Evolutionary conservation across 1,140 invertebrate genomes (phyloP).

Genomic region (Drosophila rhopaloa): DNA sequence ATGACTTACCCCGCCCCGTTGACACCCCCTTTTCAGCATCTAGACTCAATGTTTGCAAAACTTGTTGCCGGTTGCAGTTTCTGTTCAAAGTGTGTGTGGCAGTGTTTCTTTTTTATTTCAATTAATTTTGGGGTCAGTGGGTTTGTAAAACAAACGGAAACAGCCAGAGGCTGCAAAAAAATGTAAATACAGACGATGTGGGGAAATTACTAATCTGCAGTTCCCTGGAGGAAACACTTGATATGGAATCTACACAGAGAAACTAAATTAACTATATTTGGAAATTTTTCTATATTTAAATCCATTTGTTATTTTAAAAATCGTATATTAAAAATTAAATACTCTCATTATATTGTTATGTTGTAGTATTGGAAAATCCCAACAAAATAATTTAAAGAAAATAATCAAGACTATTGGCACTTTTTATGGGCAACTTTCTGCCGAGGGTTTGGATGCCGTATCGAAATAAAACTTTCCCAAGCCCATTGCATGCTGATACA

Average conservation of each 20-base stretch:
- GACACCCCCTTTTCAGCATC: background rate
- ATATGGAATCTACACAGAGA: slow-evolving; percentile 1
- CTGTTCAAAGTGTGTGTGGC: slow-evolving; percentile 23
- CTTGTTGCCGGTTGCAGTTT: slow-evolving; percentile 56
- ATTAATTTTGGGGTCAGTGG: slow-evolving; percentile 62
- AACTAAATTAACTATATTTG: background rate
- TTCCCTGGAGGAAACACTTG: slow-evolving; percentile 24
- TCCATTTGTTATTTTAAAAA: too few relatives aligned
- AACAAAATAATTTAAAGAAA: too few relatives aligned
- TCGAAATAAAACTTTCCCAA: too few relatives aligned
- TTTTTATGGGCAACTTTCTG: too few relatives aligned
- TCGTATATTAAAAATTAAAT: too few relatives aligned
- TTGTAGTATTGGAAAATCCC: too few relatives aligned
- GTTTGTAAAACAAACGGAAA: slow-evolving; percentile 62
- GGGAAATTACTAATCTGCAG: slow-evolving; percentile 42
- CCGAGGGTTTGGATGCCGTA: too few relatives aligned
- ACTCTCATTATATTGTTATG: too few relatives aligned
- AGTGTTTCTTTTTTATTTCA: slow-evolving; percentile 30
- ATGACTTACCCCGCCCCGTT: background rate
- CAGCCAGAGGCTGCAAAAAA: slow-evolving; percentile 14
- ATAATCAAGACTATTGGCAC: too few relatives aligned
- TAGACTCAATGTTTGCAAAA: slow-evolving; percentile 25
- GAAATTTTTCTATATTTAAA: too few relatives aligned
- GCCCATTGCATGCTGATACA: too few relatives aligned
- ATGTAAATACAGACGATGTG: slow-evolving; percentile 6